These are phyloP conservation scores for Anisognathus igniventris DNA, from an alignment of 2,797 vertebrate species.

Conservation along the genomic window DNA sequence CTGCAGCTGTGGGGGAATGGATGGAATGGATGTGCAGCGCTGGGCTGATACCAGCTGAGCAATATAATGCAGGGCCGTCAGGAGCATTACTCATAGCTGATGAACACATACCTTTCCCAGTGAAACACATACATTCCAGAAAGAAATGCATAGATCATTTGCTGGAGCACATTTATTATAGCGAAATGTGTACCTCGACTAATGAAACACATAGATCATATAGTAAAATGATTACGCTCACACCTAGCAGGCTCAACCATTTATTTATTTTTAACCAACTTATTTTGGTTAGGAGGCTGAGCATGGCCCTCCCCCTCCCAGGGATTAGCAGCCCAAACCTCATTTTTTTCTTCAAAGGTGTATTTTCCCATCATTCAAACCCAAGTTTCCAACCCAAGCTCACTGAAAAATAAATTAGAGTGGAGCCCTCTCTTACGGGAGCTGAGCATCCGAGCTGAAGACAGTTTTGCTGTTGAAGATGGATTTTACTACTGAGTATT, in stretches of 20 bases:
- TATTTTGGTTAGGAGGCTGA: neutral
- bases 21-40: slow-evolving; percentile 62
- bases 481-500: neutral
- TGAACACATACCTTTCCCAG: slow-evolving; percentile 78
- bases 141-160: slow-evolving; percentile 79
- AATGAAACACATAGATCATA: slow-evolving; percentile 82
- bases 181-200: slow-evolving; percentile 73
- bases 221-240: slow-evolving; percentile 73
- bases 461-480: neutral
- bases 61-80: slow-evolving; percentile 59
- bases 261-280: slow-evolving; percentile 61
- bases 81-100: slow-evolving; percentile 79
- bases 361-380: slow-evolving; percentile 2
- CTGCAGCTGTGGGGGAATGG: slow-evolving; percentile 50
- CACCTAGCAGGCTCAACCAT: slow-evolving; percentile 68
- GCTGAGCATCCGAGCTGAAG: neutral
- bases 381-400: neutral
- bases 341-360: neutral
- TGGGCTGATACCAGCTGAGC: slow-evolving; percentile 66
- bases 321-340: neutral
- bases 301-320: neutral
- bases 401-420: neutral
- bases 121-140: slow-evolving; percentile 76
- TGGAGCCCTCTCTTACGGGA: neutral
- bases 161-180: slow-evolving; percentile 76